A percentile compares a stretch with the other conserved stretches of the same genome.
Conservation (phyloP, 2,888 invertebrate genomes). For the Polydrusus tereticollis region DNA sequence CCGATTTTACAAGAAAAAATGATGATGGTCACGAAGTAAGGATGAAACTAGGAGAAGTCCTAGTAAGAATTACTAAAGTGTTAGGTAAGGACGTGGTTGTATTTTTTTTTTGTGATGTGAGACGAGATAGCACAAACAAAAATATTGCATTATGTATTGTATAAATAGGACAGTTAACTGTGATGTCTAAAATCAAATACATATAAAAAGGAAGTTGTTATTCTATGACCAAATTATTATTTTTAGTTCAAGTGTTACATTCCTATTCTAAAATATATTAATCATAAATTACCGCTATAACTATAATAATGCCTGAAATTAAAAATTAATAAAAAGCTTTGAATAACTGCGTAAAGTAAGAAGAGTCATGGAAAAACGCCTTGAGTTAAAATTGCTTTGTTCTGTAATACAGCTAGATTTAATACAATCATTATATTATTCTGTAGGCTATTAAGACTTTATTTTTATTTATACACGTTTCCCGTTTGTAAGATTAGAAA, state of each 20-base stretch:
- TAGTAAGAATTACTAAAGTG: conserved; percentile 74
- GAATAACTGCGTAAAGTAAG: not conserved
- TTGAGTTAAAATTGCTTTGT: not conserved
- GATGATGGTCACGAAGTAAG: conserved; percentile 71
- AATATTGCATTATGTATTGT: not conserved
- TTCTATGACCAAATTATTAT: not conserved
- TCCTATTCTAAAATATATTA: not conserved
- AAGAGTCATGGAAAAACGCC: not conserved
- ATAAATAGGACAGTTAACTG: not conserved
- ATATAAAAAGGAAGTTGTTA: not conserved
- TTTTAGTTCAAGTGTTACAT: not conserved
- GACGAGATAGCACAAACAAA: too few species aligned
- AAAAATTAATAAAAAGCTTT: not conserved
- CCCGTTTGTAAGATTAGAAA: not conserved
- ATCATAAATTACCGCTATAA: not conserved
- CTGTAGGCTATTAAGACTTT: not conserved
- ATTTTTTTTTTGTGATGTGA: too few species aligned
- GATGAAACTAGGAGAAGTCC: conserved; percentile 85
- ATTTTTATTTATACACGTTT: too few species aligned
- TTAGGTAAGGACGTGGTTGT: too few species aligned
- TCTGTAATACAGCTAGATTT: not conserved
- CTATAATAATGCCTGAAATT: not conserved
- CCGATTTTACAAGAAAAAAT: conserved; percentile 60
- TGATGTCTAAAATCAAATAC: not conserved
- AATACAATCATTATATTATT: not conserved